Percentiles rank a stretch among this genome's conserved stretches.
Conservation (phyloP, 2,113 vertebrate species). For the Lonchura striata region DNA sequence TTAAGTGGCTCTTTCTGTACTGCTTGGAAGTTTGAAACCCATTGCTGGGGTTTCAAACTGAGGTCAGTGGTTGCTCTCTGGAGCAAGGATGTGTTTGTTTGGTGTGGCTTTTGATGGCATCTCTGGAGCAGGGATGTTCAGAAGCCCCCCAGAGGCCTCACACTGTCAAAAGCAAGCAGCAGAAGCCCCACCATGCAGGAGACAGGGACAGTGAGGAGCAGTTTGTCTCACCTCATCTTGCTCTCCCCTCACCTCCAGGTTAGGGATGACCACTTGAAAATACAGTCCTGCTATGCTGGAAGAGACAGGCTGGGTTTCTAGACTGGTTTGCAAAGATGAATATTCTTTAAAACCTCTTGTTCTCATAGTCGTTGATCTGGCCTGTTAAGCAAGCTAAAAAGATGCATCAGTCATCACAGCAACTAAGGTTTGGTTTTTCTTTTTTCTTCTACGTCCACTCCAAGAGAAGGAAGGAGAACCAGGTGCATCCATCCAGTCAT, state of each 20-base stretch:
- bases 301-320: neutral
- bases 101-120: neutral
- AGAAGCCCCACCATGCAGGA: neutral
- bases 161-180: rapidly evolving
- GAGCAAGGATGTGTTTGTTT: neutral
- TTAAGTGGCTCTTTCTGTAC: neutral
- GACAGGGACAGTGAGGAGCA: neutral
- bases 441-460: neutral
- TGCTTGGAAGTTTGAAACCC: neutral
- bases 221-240: neutral
- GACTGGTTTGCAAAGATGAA: neutral
- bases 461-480: neutral
- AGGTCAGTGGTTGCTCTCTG: neutral
- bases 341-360: neutral
- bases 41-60: neutral
- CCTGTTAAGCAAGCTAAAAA: neutral
- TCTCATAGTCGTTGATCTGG: neutral
- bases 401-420: neutral
- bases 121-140: neutral
- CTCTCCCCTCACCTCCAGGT: neutral
- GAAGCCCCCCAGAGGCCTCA: neutral
- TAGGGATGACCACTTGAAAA: neutral
- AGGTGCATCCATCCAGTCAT: neutral
- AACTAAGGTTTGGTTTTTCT: neutral
- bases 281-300: neutral